Percentiles rank a stretch among this genome's conserved stretches.
These are phyloP conservation scores for Brotogeris chrysoptera DNA, from an alignment of 2,797 vertebrate genomes.

Conservation along the genomic window DNA sequence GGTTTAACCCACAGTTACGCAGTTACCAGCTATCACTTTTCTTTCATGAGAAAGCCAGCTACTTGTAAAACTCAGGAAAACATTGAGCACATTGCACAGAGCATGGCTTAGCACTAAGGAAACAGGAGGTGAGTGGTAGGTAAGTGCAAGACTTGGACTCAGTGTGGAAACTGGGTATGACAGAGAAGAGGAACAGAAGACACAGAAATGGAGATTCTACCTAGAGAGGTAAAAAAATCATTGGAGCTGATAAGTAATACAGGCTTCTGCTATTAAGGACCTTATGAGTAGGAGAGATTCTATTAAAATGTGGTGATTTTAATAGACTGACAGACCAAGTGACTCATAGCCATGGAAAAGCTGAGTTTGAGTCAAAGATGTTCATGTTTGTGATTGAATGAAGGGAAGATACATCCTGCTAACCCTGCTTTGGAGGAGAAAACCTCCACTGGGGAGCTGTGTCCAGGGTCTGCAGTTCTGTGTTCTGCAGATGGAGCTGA, in stretches of 20 bases:
- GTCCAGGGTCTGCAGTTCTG: neutral
- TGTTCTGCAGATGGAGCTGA: neutral
- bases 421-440: neutral
- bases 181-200: neutral
- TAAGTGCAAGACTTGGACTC: neutral
- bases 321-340: neutral
- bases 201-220: neutral
- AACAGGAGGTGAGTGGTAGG: neutral
- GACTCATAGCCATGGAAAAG: neutral
- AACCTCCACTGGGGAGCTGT: neutral
- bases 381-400: neutral
- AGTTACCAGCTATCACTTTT: neutral
- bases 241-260: neutral
- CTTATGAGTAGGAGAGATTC: neutral
- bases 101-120: neutral
- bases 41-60: neutral
- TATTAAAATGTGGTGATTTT: neutral
- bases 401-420: neutral
- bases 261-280: neutral
- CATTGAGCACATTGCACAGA: neutral
- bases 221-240: neutral
- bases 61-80: neutral
- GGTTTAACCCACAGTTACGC: neutral
- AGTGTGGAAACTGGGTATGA: neutral
- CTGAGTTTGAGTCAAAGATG: neutral